A percentile compares a stretch with the other conserved stretches of the same genome.
Evolutionary conservation across 1,140 invertebrate genomes (phyloP).

Genomic region (Pentalonia nigronervosa): DNA sequence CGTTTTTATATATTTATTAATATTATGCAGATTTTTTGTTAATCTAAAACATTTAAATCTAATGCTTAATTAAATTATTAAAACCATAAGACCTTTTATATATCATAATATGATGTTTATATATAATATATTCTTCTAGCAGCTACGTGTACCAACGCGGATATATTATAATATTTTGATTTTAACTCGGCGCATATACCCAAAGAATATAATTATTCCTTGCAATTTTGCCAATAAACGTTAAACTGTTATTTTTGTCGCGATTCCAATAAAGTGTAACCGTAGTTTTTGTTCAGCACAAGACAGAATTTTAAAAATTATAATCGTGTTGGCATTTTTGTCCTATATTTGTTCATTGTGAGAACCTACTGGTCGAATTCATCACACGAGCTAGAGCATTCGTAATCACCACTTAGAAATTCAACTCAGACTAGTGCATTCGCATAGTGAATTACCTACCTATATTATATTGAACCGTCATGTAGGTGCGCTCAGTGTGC

Average conservation of each 20-base stretch:
- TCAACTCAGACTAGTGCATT: constrained; percentile 42
- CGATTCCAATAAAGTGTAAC: constrained; percentile 44
- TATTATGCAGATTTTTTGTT: neutral
- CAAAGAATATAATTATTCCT: neutral
- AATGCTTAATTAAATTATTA: neutral
- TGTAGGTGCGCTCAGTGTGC: neutral
- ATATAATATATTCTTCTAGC: neutral
- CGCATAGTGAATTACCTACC: constrained; percentile 22
- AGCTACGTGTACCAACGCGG: neutral
- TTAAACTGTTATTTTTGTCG: constrained; percentile 33
- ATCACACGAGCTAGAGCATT: constrained; percentile 41
- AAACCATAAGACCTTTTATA: neutral
- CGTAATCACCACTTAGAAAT: constrained; percentile 47
- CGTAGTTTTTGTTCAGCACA: neutral
- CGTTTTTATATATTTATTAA: neutral
- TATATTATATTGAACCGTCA: neutral
- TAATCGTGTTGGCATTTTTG: constrained; percentile 48
- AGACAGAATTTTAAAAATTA: neutral
- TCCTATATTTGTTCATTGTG: constrained; percentile 38
- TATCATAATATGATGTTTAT: neutral
- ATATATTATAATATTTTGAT: neutral
- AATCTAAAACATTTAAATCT: neutral
- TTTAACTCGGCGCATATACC: neutral
- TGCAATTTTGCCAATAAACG: neutral
- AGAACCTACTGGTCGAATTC: constrained; percentile 48